phyloP scores from a whole-genome alignment of 2,888 invertebrate species.

The Parnassius orleans region DNA sequence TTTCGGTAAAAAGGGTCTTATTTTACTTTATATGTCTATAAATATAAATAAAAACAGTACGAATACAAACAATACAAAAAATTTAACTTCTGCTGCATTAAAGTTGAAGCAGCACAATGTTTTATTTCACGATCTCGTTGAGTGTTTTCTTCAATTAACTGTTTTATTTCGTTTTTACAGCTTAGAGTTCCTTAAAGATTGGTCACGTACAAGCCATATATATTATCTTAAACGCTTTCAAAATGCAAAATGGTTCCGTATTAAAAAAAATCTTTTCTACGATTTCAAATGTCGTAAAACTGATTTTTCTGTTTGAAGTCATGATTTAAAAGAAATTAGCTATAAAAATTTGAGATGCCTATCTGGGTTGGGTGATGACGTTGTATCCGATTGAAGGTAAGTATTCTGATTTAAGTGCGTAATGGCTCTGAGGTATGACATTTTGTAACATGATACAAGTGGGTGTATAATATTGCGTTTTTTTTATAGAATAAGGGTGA shows the following conservation, averaged over 20 bases:
- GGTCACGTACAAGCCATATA: constrained; percentile 3
- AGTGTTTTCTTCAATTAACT: constrained; percentile 7
- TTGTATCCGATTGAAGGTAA: neutral
- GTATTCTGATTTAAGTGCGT: neutral
- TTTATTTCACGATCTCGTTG: constrained; percentile 4
- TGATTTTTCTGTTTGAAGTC: too few species aligned
- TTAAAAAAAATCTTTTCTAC: neutral
- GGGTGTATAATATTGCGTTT: too few species aligned
- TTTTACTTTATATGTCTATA: too few species aligned
- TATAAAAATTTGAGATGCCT: neutral
- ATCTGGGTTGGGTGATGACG: constrained; percentile 2
- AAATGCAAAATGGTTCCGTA: neutral
- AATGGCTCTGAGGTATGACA: neutral
- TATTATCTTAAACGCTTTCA: neutral
- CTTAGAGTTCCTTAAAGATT: neutral
- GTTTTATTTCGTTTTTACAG: neutral
- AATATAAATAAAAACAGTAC: too few species aligned
- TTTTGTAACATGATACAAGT: too few species aligned
- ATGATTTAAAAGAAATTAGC: too few species aligned
- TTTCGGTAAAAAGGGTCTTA: too few species aligned
- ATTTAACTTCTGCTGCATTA: neutral
- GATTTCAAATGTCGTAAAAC: neutral
- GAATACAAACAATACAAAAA: neutral
- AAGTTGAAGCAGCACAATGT: neutral
- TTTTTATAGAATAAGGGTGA: too few species aligned